Percentiles rank a stretch among this genome's conserved stretches.
phyloP scores from a whole-genome alignment of 2,888 invertebrate species.

The Protula sp. region DNA sequence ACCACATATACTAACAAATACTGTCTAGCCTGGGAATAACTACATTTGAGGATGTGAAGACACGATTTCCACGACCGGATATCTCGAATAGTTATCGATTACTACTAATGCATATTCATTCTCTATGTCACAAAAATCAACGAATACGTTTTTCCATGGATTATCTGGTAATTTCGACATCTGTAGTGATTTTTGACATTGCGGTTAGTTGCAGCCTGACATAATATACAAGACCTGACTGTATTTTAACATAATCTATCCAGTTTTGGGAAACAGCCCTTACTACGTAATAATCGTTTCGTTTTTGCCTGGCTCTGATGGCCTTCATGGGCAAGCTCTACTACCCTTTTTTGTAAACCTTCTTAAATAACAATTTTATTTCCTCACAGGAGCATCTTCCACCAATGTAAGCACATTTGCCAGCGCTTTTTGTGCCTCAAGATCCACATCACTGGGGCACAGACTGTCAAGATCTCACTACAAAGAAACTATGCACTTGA shows the following conservation, averaged over 20 bases:
- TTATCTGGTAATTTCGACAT: conserved; percentile 17
- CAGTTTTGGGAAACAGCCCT: conserved; percentile 30
- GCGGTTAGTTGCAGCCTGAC: too few relatives aligned
- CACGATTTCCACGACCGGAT: conserved; percentile 22
- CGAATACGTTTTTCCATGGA: conserved; percentile 12
- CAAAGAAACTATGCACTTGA: too few relatives aligned
- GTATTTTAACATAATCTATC: too few relatives aligned
- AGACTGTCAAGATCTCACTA: too few relatives aligned
- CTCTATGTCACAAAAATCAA: conserved; percentile 20
- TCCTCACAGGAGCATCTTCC: conserved; percentile 14
- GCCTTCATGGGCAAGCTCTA: conserved; percentile 25
- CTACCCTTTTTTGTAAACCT: conserved; percentile 9
- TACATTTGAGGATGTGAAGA: conserved; percentile 10
- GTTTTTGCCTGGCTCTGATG: conserved; percentile 25
- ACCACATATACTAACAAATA: conserved; percentile 3
- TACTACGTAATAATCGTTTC: conserved; percentile 23
- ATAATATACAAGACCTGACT: too few relatives aligned
- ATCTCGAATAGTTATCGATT: conserved; percentile 24
- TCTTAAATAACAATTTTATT: conserved; percentile 19
- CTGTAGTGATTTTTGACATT: conserved; percentile 10
- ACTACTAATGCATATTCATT: conserved; percentile 21
- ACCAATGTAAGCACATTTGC: not conserved
- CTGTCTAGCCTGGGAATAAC: conserved; percentile 18
- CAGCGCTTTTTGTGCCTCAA: too few relatives aligned
- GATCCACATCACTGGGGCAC: too few relatives aligned